Evolutionary conservation across 2,888 invertebrate species (phyloP), one percentile per base, ranked within the genome.

Genomic region (Dryocosmus kuriphilus): DNA sequence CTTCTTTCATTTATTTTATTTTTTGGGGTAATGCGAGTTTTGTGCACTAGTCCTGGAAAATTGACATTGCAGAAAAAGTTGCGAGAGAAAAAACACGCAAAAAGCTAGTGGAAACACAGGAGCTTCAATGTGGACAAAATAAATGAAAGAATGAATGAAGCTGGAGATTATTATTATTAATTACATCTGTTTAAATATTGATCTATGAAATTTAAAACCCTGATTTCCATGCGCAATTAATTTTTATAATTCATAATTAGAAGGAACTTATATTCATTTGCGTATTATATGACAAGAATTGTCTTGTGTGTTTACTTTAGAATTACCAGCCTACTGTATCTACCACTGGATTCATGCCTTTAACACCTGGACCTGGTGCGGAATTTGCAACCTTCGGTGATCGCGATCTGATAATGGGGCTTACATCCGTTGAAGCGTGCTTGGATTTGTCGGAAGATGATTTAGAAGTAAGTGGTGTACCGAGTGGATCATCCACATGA

Each of bases 351-450:
- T 93, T 94, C 62, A 93, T 94, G 63, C 95, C 95, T 8, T 94
- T 95, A 71, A 94, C 94, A 41, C 94, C 94, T 63, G 95, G 96
- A 71, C 95, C 96, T 76, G 96, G 96, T 79, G 95, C 95, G 91
- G 97, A 96, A 91, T 93, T 96, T 84, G 96, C 97, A 16, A 95
- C 96, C 89, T 97, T 97, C 91, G 94, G 96, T 2, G 95, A 95
- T 83, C 94, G 96, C 85, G 97, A 97, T 91, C 94, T 98, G 61
- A 93, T 98, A 80, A 96, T 98, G 90, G 97, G 97, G 77, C 94
- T 97, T 57, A 97, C 97, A 71, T 95, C 96, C 75, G 94, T 94
- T 92, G 91, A 94, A 90, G 93, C 94, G 35, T 93, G 93, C 90
- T 86, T 92, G 76, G 92, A 92, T 80, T 89, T 93, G 46, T 92